Percentiles rank a stretch among this genome's conserved stretches.
Conservation (phyloP, 2,888 invertebrate genomes). For the Troides oblongomaculatus region DNA sequence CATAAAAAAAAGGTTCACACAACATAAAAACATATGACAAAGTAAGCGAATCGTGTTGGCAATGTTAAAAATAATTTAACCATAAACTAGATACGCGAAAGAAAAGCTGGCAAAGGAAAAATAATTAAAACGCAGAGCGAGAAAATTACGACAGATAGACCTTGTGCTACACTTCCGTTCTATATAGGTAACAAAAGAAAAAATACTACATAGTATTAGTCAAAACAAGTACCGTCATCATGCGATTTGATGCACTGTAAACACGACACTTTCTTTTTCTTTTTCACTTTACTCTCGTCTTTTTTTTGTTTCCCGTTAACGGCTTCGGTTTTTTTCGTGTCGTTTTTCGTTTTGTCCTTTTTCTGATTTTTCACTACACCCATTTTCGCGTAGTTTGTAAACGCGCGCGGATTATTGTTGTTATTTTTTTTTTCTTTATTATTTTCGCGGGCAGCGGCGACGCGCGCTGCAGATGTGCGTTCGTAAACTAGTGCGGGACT, state of each 20-base stretch:
- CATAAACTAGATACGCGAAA: slow-evolving; percentile 28
- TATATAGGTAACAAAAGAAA: slow-evolving; percentile 9
- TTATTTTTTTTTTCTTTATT: slow-evolving; percentile 35
- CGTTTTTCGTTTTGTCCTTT: slow-evolving; percentile 54
- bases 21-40: slow-evolving; percentile 14
- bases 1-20: neutral
- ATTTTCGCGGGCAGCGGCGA: slow-evolving; percentile 46
- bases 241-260: slow-evolving; percentile 76
- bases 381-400: slow-evolving; percentile 49
- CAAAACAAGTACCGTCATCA: slow-evolving; percentile 62
- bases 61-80: slow-evolving; percentile 19
- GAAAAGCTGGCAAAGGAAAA: slow-evolving; percentile 36
- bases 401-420: slow-evolving; percentile 37
- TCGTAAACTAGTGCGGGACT: slow-evolving; percentile 74
- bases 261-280: slow-evolving; percentile 75
- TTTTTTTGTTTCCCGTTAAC: slow-evolving; percentile 63
- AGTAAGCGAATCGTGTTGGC: slow-evolving; percentile 3
- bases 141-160: slow-evolving; percentile 8
- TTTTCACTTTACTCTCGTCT: slow-evolving; percentile 70
- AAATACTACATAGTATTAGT: slow-evolving; percentile 30
- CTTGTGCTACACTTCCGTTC: slow-evolving; percentile 15
- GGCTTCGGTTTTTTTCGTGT: slow-evolving; percentile 41
- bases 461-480: slow-evolving; percentile 66
- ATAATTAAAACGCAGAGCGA: slow-evolving; percentile 32
- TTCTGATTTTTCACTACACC: slow-evolving; percentile 71